Evolutionary conservation across 1,140 invertebrate species (phyloP).

Genomic region (Drosophila truncata): DNA sequence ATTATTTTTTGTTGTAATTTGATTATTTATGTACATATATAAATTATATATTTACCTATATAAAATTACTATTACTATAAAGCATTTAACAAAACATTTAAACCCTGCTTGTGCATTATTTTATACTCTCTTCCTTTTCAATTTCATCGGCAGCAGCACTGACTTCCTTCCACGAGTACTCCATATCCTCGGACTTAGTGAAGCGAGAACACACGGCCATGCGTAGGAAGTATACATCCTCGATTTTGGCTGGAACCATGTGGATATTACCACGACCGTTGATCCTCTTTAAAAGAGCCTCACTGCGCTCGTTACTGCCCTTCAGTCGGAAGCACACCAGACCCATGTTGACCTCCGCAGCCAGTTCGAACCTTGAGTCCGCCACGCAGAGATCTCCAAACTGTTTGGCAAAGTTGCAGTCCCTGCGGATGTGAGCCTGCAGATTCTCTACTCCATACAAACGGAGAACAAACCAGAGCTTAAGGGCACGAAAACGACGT

Average conservation of each 20-base stretch:
- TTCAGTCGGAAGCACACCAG: conserved; percentile 97
- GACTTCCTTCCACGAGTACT: conserved; percentile 95
- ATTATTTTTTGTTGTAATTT: not conserved
- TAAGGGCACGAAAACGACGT: not conserved
- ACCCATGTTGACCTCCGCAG: conserved; percentile 94
- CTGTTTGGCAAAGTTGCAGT: conserved; percentile 91
- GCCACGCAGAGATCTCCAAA: conserved; percentile 90
- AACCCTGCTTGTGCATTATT: not conserved
- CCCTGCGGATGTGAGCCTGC: conserved; percentile 93
- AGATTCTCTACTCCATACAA: conserved; percentile 95
- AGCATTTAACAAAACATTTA: not conserved
- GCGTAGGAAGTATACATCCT: conserved; percentile 94
- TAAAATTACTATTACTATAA: not conserved
- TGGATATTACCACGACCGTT: conserved; percentile 97
- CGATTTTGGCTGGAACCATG: conserved; percentile 96
- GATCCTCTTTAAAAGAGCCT: conserved; percentile 93
- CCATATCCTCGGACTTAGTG: conserved; percentile 93
- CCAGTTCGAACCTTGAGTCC: conserved; percentile 94
- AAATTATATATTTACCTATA: not conserved
- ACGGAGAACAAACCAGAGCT: conserved; percentile 93
- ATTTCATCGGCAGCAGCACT: conserved; percentile 89
- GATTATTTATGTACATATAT: not conserved
- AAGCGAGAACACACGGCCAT: conserved; percentile 96
- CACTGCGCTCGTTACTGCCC: conserved; percentile 93
- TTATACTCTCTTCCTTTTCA: conserved; percentile 83